Evolutionary conservation across 2,797 vertebrate genomes (phyloP), one percentile per base, ranked within the genome.

Genomic region (Pantherophis alleghaniensis): DNA sequence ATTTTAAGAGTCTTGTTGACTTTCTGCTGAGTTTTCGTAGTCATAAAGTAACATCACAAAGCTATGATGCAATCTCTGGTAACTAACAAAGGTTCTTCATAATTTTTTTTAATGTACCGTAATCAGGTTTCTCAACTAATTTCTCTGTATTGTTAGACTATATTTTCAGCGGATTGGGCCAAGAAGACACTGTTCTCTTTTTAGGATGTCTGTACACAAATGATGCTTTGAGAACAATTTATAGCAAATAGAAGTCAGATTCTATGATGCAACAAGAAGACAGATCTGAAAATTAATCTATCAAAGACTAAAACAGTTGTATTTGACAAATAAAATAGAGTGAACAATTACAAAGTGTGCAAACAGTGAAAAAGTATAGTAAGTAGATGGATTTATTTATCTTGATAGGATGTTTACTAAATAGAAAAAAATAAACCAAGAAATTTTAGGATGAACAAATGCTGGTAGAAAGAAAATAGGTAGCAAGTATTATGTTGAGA

Each of bases 61-160:
- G 11, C 10, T 86, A 16, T 88, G 87, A 1, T 26, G 87, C 1
- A 0, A 59, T 57, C 0, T 42, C 5, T 5, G 5, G 7, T 60
- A 42, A 26, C 69, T 94, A 63, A 7, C 10, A 22, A 0, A 1
- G 5, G 4, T 20, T 11, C 24, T 32, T 0, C 0, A 37, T 79
- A 37, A 53, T 0, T 24, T 60, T 3, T 26, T 2, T 26, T 55
- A 0, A 0, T 2, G 3, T 28, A 51, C 47, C 7, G 6, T 51
- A 61, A 59, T n/a, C 0, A 0, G 26, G 1, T 56, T 32, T 74
- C 13, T 20, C 60, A 51, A 92, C 95, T 94, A 2, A 95, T 96
- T 95, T 97, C 95, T 32, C 94, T 97, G 91, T 96, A 96, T 5
- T 97, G 94, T 94, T 97, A 96, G 89, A 96, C 12, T 14, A 97